Evolutionary conservation across 2,888 invertebrate genomes (phyloP).

Genomic region (Andrena haemorrhoa): DNA sequence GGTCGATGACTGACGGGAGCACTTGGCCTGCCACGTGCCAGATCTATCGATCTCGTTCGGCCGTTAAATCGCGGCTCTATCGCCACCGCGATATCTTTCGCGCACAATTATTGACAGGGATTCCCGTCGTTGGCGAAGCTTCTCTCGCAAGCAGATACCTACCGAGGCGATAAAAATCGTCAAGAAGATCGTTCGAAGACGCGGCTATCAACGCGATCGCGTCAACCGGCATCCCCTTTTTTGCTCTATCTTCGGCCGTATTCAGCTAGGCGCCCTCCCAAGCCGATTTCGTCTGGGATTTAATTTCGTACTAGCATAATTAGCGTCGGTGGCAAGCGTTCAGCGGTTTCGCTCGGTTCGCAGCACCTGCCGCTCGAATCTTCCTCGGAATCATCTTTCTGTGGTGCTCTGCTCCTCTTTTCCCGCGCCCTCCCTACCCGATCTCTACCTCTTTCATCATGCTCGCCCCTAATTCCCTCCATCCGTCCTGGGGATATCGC

Average conservation of each 20-base stretch:
- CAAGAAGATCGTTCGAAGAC: no score
- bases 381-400: slow-evolving; percentile 62
- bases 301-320: slow-evolving; percentile 82
- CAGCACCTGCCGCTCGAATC: slow-evolving; percentile 81
- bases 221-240: slow-evolving; percentile 68
- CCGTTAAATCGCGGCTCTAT: slow-evolving; percentile 5
- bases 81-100: no score
- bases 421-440: slow-evolving; percentile 25
- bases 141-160: no score
- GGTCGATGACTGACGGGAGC: slow-evolving; percentile 40
- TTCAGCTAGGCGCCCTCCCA: slow-evolving; percentile 29
- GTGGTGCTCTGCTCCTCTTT: slow-evolving; percentile 30
- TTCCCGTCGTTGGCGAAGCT: neutral
- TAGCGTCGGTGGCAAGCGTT: slow-evolving; percentile 75
- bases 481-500: slow-evolving; percentile 39
- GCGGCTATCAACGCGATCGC: slow-evolving; percentile 22
- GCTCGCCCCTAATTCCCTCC: slow-evolving; percentile 33
- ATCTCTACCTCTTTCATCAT: slow-evolving; percentile 34
- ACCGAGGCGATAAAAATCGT: no score
- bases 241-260: slow-evolving; percentile 40
- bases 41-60: slow-evolving; percentile 25
- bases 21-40: slow-evolving; percentile 18
- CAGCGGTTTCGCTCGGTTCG: slow-evolving; percentile 82
- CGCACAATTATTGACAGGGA: neutral
- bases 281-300: slow-evolving; percentile 78